A percentile compares a stretch with the other conserved stretches of the same genome.
Conservation (phyloP, 2,797 vertebrate genomes). For the Helostoma temminkii region DNA sequence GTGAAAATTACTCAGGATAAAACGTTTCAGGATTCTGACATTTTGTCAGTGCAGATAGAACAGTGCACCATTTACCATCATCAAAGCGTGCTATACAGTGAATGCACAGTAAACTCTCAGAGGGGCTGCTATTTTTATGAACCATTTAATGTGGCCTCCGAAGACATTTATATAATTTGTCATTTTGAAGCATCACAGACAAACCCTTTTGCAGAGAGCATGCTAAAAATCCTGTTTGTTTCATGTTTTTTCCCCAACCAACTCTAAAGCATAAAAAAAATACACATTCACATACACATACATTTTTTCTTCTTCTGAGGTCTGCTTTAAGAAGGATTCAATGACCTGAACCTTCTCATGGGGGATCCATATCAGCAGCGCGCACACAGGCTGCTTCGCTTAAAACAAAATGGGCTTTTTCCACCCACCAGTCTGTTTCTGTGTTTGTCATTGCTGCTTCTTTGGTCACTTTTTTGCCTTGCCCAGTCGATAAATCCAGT, state of each 20-base stretch:
- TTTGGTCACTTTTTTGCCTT: slow-evolving; percentile 44
- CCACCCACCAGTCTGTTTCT: slow-evolving; percentile 40
- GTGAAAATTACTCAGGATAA: slow-evolving; percentile 33
- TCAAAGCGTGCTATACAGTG: slow-evolving; percentile 66
- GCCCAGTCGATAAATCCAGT: slow-evolving; percentile 58
- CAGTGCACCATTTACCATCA: slow-evolving; percentile 65
- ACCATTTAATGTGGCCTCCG: slow-evolving; percentile 75
- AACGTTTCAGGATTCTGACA: slow-evolving; percentile 48
- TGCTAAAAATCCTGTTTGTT: slow-evolving; percentile 56
- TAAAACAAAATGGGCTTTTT: slow-evolving; percentile 27
- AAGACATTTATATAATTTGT: slow-evolving; percentile 77
- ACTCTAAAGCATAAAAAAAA: slow-evolving; percentile 50
- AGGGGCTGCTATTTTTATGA: slow-evolving; percentile 71
- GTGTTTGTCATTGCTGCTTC: slow-evolving; percentile 47
- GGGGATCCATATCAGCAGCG: slow-evolving; percentile 73
- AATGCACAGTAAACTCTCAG: slow-evolving; percentile 57
- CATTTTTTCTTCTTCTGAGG: slow-evolving; percentile 36
- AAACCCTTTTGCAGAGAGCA: slow-evolving; percentile 41
- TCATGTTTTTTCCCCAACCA: slow-evolving; percentile 26
- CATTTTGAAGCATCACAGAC: slow-evolving; percentile 67
- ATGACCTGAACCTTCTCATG: slow-evolving; percentile 68
- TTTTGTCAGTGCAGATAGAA: slow-evolving; percentile 64
- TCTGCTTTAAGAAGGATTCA: slow-evolving; percentile 65
- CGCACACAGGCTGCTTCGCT: slow-evolving; percentile 61
- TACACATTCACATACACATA: too few relatives aligned